phyloP scores from a whole-genome alignment of 2,888 invertebrate genomes.

The Megaustenia siamemsis region DNA sequence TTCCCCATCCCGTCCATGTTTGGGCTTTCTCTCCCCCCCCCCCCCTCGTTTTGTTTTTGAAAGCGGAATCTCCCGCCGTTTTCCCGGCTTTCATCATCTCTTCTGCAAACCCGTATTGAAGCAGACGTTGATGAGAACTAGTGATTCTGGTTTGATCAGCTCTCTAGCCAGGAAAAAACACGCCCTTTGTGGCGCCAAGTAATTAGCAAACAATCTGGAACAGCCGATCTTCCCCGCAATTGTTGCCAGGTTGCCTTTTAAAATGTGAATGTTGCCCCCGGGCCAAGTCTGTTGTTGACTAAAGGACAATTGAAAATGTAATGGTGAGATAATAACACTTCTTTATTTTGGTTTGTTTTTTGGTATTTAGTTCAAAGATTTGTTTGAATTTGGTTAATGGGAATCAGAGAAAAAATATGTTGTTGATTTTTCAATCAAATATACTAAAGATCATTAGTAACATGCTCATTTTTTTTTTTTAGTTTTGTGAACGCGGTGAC shows the following conservation, averaged over 20 bases:
- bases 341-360: neutral
- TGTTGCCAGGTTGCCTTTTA: conserved; percentile 8
- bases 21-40: neutral
- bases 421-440: no score
- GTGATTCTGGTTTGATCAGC: conserved; percentile 24
- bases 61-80: neutral
- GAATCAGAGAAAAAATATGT: neutral
- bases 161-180: conserved; percentile 33
- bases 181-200: conserved; percentile 43
- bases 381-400: neutral
- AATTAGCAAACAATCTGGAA: conserved; percentile 39
- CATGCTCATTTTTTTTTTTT: no score
- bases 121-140: conserved; percentile 4
- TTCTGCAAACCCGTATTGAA: conserved; percentile 1
- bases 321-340: neutral
- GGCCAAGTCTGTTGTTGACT: conserved; percentile 8
- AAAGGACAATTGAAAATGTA: neutral
- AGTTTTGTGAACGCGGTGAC: no score
- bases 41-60: conserved; percentile 3
- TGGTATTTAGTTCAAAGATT: neutral
- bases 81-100: neutral
- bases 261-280: neutral
- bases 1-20: neutral
- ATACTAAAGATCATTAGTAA: no score
- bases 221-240: conserved; percentile 16